Base-by-base conservation (phyloP, 2,888 invertebrate genomes). In the Trachelus stipa region DNA sequence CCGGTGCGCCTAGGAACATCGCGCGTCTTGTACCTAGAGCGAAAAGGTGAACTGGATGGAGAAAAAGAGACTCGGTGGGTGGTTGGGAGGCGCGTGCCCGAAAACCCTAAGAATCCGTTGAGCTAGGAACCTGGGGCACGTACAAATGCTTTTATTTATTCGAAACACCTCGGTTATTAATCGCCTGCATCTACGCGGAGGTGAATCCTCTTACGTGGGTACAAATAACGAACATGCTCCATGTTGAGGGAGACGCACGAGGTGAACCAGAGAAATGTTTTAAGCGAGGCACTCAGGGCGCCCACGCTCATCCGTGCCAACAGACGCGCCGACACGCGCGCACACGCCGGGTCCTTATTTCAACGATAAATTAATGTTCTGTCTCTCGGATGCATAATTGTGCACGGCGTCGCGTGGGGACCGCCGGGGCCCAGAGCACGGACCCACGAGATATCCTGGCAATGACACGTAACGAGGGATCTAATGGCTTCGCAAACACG, bases 251-350 rank as follows among this genome's bases (percentile, higher is more conserved):
- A 85, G 83, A 81, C 85, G 85, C 83, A 81, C 84, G 86, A 83
- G 86, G 84, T 87, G 89, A 90, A 90, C 90, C 88, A 89, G 90
- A 90, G 90, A 90, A 90, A 90, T 90, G 90, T 90, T 90, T 90
- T 88, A 90, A 90, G 87, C 88, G 87, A 89, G 87, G 86, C 87
- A 86, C 86, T 86, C 87, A 83, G 83, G 84, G 87, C 88, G 88
- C 88, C 88, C 88, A 89, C 88, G 88, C 88, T 88, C 85, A 82
- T 85, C 85, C 85, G 85, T 82, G 84, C 83, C 87, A 89, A 89
- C 89, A 87, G 89, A 90, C 88, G 88, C 88, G 90, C 88, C 88
- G 89, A 89, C 88, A 89, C 89, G 88, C 89, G 89, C 86, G 88
- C 88, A 87, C 88, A 84, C 87, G 86, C 88, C 85, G 87, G 87